Conservation (phyloP, 2,888 invertebrate genomes). For the Diaperis boleti region DNA sequence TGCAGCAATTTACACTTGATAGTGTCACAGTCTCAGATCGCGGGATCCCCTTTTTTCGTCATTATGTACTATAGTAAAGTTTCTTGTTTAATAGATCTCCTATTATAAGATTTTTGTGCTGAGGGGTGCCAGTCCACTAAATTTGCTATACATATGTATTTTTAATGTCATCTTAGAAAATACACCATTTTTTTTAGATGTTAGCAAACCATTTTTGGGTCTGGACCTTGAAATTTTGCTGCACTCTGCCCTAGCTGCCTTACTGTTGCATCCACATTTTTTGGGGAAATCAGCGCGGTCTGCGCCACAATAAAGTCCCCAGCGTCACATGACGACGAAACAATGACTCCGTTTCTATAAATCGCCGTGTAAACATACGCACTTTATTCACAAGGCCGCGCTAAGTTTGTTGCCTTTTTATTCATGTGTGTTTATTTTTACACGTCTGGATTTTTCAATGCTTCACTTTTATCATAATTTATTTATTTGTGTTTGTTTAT, state of each 20-base stretch:
- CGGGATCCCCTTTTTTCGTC: not conserved
- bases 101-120: too few relatives aligned
- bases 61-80: not conserved
- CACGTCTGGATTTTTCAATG: conserved; percentile 58
- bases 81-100: too few relatives aligned
- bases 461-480: conserved; percentile 18
- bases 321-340: conserved; percentile 19
- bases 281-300: too few relatives aligned
- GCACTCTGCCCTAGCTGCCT: too few relatives aligned
- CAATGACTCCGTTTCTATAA: conserved; percentile 25
- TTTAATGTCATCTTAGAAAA: too few relatives aligned
- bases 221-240: too few relatives aligned
- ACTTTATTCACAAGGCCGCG: conserved; percentile 59
- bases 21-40: not conserved
- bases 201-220: too few relatives aligned
- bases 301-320: too few relatives aligned
- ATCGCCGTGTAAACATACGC: conserved; percentile 49
- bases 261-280: too few relatives aligned
- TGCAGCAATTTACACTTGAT: conserved; percentile 1
- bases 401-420: conserved; percentile 55
- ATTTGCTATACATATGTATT: too few relatives aligned
- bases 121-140: too few relatives aligned
- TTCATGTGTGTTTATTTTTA: conserved; percentile 58
- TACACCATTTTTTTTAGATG: too few relatives aligned
- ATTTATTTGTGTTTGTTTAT: conserved; percentile 7